Evolutionary conservation across 2,113 vertebrate species (phyloP).

Genomic region (Tauraco erythrolophus): DNA sequence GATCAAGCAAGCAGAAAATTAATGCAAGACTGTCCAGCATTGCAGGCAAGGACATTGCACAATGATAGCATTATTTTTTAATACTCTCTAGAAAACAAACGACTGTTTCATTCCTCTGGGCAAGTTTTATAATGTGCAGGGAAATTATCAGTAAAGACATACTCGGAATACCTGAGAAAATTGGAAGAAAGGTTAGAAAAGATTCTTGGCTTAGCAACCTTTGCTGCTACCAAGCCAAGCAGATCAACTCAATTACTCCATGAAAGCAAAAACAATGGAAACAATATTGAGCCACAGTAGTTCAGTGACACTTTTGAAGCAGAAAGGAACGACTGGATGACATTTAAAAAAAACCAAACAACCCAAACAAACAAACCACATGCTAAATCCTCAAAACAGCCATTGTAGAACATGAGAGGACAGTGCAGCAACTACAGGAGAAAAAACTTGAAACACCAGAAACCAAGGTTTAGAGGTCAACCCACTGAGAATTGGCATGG

Average conservation of each 20-base stretch:
- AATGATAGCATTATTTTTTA: not conserved
- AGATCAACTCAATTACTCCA: not conserved
- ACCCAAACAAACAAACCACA: not conserved
- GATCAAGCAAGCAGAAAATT: slow-evolving; percentile 38
- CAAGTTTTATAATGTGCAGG: not conserved
- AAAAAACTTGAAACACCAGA: not conserved
- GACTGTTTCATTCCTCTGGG: slow-evolving; percentile 25
- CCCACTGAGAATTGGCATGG: fast-evolving
- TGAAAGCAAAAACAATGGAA: not conserved
- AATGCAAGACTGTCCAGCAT: slow-evolving; percentile 4
- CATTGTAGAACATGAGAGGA: not conserved
- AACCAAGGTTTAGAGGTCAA: not conserved
- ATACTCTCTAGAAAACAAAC: slow-evolving; percentile 31
- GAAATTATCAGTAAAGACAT: not conserved
- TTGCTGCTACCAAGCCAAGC: not conserved
- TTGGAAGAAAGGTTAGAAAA: not conserved
- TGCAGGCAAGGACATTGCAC: not conserved
- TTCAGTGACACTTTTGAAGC: not conserved
- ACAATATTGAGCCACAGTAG: not conserved
- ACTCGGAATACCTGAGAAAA: not conserved
- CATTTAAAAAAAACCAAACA: not conserved
- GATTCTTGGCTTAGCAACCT: not conserved
- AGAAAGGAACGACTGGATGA: not conserved
- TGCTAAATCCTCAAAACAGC: not conserved
- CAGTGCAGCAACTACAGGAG: not conserved